Conservation (phyloP, 2,113 vertebrate genomes). For the Nibea albiflora region DNA sequence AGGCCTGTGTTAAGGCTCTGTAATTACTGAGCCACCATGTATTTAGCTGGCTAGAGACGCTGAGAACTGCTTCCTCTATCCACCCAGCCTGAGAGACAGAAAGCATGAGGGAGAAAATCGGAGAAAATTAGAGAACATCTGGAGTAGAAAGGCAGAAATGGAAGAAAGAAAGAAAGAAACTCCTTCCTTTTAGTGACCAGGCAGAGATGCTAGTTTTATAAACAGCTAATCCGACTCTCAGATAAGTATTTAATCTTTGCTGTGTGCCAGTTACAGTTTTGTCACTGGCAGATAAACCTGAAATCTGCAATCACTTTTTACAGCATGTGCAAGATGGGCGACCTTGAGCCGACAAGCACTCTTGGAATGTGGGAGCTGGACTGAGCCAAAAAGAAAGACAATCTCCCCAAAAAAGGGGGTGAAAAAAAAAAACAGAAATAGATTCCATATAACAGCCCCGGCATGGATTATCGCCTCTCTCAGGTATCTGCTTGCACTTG, state of each 20-base stretch:
- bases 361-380: conserved; percentile 67
- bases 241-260: conserved; percentile 61
- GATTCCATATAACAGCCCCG: conserved; percentile 5
- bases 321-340: conserved; percentile 40
- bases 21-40: conserved; percentile 80
- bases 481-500: conserved; percentile 37
- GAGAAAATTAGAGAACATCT: conserved; percentile 39
- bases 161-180: neutral
- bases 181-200: conserved; percentile 15
- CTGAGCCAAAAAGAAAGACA: conserved; percentile 62
- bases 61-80: conserved; percentile 67
- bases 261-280: conserved; percentile 43
- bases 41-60: conserved; percentile 74
- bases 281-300: conserved; percentile 55
- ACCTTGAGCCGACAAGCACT: conserved; percentile 68
- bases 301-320: conserved; percentile 62
- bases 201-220: conserved; percentile 23
- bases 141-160: conserved; percentile 33
- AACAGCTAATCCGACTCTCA: conserved; percentile 36
- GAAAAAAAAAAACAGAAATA: conserved; percentile 18
- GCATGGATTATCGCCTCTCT: conserved; percentile 38
- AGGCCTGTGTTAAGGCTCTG: conserved; percentile 75
- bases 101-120: conserved; percentile 43
- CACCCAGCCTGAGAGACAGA: conserved; percentile 55
- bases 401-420: neutral